A percentile compares a stretch with the other conserved stretches of the same genome.
Evolutionary conservation across 2,797 vertebrate genomes (phyloP).

Genomic region (Mus spretus): DNA sequence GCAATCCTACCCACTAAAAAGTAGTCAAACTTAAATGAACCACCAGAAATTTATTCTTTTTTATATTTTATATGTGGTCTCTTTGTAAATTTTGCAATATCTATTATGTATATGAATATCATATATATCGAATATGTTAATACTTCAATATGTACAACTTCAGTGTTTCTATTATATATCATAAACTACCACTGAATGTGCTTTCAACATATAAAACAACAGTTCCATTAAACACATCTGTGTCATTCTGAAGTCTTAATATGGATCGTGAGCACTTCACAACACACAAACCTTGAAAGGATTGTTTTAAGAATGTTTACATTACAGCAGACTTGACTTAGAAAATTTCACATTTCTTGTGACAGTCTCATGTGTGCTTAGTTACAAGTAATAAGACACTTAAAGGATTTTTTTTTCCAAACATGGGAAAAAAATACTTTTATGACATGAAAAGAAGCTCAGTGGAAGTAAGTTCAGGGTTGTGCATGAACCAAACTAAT

Average conservation of each 20-base stretch:
- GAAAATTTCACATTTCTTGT: neutral
- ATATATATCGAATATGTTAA: neutral
- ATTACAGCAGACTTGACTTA: neutral
- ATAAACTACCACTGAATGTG: neutral
- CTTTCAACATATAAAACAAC: neutral
- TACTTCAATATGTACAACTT: neutral
- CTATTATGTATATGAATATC: neutral
- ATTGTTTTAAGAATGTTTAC: neutral
- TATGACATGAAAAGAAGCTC: conserved; percentile 34
- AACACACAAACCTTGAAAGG: neutral
- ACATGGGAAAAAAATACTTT: conserved; percentile 28
- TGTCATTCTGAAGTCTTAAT: neutral
- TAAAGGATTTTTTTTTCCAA: conserved; percentile 15
- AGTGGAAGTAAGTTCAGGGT: neutral
- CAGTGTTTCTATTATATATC: neutral
- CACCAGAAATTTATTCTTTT: neutral
- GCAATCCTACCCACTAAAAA: neutral
- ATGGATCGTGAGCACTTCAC: neutral
- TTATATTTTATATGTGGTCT: neutral
- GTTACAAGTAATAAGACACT: conserved; percentile 6
- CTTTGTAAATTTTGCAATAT: neutral
- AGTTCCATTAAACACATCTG: neutral
- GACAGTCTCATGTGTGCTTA: neutral
- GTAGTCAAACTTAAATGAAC: neutral
- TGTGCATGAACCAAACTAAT: neutral